Evolutionary conservation across 1,140 invertebrate species (phyloP), one percentile per base, ranked within the genome.

Genomic region (Trypoxylus dichotomus): DNA sequence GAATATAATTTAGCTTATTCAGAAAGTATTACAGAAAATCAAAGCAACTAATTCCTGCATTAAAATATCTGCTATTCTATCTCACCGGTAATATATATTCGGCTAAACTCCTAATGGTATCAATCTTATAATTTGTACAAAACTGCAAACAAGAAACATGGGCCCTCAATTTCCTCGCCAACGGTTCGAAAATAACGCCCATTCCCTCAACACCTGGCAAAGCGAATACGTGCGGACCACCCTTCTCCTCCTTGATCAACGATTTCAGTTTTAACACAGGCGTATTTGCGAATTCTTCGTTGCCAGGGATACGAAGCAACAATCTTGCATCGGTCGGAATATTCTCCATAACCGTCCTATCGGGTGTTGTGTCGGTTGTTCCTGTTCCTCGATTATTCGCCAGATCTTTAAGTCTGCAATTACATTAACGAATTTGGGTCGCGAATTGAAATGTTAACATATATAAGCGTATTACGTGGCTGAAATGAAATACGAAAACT

Each of bases 131-230:
- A n/a, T 19, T 29, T 41, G 27, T 25, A 42, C 7, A 15, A 41
- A 32, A 89, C 84, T 95, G 94, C 58, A 95, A 84, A 74, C 92
- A 93, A 84, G 91, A 90, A 1, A 91, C 89, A 79, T 93, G 91
- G 78, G 87, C 87, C 77, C 90, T 87, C 32, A 94, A 83, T 58
- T 91, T 87, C 8, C 85, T 86, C 60, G 90, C 89, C 1, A 94
- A 81, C 3, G 89, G 85, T 82, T 90, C 88, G 81, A 94, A 80
- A 0, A 89, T 88, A 1, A 87, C 82, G 0, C 90, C 90, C 71
- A 90, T 89, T 19, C 94, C 95, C 88, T 97, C 95, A 60, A 97
- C 87, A n/a, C 95, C 94, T 75, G 95, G 95, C 47, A 96, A 85
- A 79, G 95, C 89, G 84, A 96, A 94, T 79, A 93, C 76, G 24